Base-by-base conservation (phyloP, 2,797 vertebrate genomes). In the Sebastes variabilis region DNA sequence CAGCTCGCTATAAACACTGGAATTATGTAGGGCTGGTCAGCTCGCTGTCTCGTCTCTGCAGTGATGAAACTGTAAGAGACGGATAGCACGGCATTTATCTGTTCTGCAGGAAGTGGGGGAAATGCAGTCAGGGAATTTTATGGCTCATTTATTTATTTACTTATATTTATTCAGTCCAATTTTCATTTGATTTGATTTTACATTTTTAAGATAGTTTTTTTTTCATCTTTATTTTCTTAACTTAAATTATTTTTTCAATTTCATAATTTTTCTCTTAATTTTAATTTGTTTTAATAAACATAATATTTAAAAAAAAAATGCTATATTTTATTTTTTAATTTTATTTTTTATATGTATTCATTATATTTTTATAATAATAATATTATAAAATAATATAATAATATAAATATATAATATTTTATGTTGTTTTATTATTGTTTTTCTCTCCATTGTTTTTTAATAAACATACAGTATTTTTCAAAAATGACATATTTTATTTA, bases 1-100 rank as follows among this genome's bases (percentile, higher is more conserved):
- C 81, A 77, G 77, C 46, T 54, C 29, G 6, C 64, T 34, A 30
- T 58, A 80, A 81, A 81, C 42, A 68, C 11, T 5, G 42, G 29
- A 20, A 62, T 67, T 67, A 83, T 83, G 77, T 18, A 79, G 66
- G 59, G 73, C 55, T 2, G 68, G 69, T 76, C 32, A 36, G 56
- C 71, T 79, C 32, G 20, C 74, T 4, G 65, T 54, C 74, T 60
- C 12, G 9, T 42, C 49, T 38, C 59, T 16, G 22, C 60, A 34
- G 16, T 13, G 34, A 80, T 38, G 36, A 68, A 52, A 49, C 75
- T 59, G 8, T 54, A n/a, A 52, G 59, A 66, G 30, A 61, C 12
- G 1, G 27, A 79, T 3, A 52, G n/a, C 2, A n/a, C 5, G 0
- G 6, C 25, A 9, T 36, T 55, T 42, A 42, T 71, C 38, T 22